phyloP scores from a whole-genome alignment of 2,113 vertebrate genomes.

The Grammomys dolichurus region DNA sequence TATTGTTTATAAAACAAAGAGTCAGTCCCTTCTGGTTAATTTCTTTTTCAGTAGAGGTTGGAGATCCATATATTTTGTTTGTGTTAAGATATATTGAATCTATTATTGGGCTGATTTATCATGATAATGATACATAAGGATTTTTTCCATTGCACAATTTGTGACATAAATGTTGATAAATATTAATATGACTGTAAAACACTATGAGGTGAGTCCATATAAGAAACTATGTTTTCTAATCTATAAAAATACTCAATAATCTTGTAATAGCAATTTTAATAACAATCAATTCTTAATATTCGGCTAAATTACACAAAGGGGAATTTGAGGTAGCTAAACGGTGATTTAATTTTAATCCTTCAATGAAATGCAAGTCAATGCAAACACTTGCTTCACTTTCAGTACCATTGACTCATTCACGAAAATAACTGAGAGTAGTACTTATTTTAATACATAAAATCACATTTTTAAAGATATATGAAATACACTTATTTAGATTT shows the following conservation, averaged over 20 bases:
- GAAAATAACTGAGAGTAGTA: not conserved
- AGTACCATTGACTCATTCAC: not conserved
- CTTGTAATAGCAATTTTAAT: constrained; percentile 46
- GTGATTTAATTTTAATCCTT: constrained; percentile 10
- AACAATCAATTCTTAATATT: constrained; percentile 34
- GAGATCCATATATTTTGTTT: constrained; percentile 51
- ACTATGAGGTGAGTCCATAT: not conserved
- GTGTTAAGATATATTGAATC: constrained; percentile 70
- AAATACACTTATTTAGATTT: constrained; percentile 2
- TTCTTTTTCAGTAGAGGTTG: constrained; percentile 70
- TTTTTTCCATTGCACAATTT: constrained; percentile 61
- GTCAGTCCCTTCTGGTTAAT: constrained; percentile 73
- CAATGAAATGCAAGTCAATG: constrained; percentile 3
- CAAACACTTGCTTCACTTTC: constrained; percentile 47
- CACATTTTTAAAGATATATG: constrained; percentile 30
- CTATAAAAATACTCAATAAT: not conserved
- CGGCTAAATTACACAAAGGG: not conserved
- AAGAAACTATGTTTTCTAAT: constrained; percentile 42
- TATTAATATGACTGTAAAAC: constrained; percentile 37
- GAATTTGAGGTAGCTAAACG: constrained; percentile 16
- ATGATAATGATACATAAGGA: constrained; percentile 38
- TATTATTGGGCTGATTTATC: constrained; percentile 47
- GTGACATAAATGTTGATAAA: constrained; percentile 24
- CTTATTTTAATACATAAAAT: constrained; percentile 50
- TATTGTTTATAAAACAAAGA: constrained; percentile 80